Base-by-base conservation (phyloP, 2,888 invertebrate genomes). In the Crossocerus cetratus region DNA sequence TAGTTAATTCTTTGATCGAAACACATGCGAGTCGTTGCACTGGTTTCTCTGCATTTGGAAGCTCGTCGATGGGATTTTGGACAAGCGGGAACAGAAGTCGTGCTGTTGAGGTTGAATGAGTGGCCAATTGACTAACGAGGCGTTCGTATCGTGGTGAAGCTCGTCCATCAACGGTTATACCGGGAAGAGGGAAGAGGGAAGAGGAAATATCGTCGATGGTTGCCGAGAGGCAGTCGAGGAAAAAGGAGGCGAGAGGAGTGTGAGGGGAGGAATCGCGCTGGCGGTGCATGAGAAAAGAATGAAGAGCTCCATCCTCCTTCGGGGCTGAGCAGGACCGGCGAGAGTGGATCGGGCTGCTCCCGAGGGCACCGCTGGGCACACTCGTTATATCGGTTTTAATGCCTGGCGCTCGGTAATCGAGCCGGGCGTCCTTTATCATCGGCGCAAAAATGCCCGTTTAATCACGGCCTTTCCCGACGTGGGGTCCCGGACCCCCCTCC, bases 381-480 rank as follows among this genome's bases (percentile, higher is more conserved):
- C 49, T 56, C 61, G 60, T 77, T 66, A 54, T 83, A 72, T 75
- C 63, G 77, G 72, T 72, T 81, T 78, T 73, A 77, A 75, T 81
- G 66, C 67, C 32, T 42, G 65, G 69, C 57, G 66, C 55, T 57
- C 76, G 61, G 70, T 71, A 81, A 78, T 81, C 81, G 73, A 72
- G 83, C 64, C 59, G 68, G 65, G 65, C 69, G 64, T 67, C 72
- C 58, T 81, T 82, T 82, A 82, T 77, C 82, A 77, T 72, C 58
- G 70, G 55, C 67, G 75, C 72, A 81, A 83, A 82, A 83, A 80
- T 82, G 72, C 76, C 73, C 82, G 67, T 80, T 84, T 84, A 84
- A 84, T 84, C 84, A 77, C 78, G 64, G 70, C 77, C 74, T 77
- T 67, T 76, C 83, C 68, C 83, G 64, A 83, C 83, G 76, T 83